These are phyloP conservation scores for Melopsittacus undulatus DNA, from an alignment of 2,797 vertebrate genomes.

Conservation along the genomic window DNA sequence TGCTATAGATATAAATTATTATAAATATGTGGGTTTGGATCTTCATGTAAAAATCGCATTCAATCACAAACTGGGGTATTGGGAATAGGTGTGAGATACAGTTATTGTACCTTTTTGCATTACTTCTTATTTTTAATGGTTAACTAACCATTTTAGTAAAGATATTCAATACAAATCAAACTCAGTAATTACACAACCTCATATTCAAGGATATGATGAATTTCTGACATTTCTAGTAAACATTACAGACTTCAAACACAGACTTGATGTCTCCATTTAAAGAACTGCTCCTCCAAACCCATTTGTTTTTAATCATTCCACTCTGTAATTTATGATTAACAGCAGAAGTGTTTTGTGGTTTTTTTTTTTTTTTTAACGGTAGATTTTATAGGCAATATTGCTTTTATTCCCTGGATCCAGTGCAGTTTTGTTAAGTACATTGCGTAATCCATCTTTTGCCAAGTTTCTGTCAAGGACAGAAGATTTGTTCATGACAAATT, in stretches of 20 bases:
- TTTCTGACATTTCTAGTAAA: slow-evolving; percentile 8
- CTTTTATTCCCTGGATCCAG: neutral
- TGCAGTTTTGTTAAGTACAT: neutral
- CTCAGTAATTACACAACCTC: neutral
- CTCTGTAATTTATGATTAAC: neutral
- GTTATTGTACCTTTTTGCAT: neutral
- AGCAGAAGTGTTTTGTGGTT: neutral
- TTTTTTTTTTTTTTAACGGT: neutral
- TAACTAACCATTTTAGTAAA: neutral
- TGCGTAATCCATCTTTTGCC: neutral
- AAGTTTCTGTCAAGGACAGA: neutral
- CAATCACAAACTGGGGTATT: neutral
- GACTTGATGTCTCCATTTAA: slow-evolving; percentile 20
- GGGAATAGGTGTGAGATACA: neutral
- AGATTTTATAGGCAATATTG: neutral
- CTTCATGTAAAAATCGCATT: neutral
- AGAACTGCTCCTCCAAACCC: neutral
- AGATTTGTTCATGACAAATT: neutral
- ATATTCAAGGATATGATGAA: neutral
- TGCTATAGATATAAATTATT: neutral
- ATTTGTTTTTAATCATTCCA: slow-evolving; percentile 23
- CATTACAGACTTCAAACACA: neutral
- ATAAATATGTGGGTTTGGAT: neutral
- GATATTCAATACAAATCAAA: neutral
- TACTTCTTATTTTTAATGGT: neutral